Evolutionary conservation across 2,888 invertebrate genomes (phyloP).

Genomic region (Lithosia quadra): DNA sequence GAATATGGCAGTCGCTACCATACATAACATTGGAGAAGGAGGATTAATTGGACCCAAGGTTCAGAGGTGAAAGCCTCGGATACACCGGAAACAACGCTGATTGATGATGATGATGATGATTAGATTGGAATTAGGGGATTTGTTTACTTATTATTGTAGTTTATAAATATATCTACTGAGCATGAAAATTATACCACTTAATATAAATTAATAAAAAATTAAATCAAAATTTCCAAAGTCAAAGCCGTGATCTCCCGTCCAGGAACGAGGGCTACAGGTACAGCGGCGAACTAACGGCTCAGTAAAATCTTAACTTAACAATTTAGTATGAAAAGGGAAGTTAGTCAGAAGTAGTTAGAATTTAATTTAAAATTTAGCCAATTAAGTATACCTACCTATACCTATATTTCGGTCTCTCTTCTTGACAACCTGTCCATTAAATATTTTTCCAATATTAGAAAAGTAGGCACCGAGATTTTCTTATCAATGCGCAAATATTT

Average conservation of each 20-base stretch:
- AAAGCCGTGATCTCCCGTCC: too few species aligned
- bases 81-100: neutral
- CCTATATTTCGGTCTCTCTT: too few species aligned
- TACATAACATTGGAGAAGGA: too few species aligned
- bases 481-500: neutral
- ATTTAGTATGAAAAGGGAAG: too few species aligned
- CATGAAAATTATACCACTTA: too few species aligned
- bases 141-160: too few species aligned
- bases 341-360: neutral
- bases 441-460: neutral
- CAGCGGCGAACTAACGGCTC: too few species aligned
- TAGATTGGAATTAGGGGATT: neutral
- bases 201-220: too few species aligned
- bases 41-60: neutral
- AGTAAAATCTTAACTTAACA: too few species aligned
- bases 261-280: too few species aligned
- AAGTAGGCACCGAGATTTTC: neutral
- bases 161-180: too few species aligned
- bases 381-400: neutral
- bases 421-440: neutral
- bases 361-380: neutral
- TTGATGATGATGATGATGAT: neutral
- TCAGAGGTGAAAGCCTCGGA: neutral
- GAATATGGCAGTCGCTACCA: neutral
- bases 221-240: too few species aligned